A percentile compares a stretch with the other conserved stretches of the same genome.
These are phyloP conservation scores for Odontomachus brunneus DNA, from an alignment of 1,140 invertebrate species.

Conservation along the genomic window DNA sequence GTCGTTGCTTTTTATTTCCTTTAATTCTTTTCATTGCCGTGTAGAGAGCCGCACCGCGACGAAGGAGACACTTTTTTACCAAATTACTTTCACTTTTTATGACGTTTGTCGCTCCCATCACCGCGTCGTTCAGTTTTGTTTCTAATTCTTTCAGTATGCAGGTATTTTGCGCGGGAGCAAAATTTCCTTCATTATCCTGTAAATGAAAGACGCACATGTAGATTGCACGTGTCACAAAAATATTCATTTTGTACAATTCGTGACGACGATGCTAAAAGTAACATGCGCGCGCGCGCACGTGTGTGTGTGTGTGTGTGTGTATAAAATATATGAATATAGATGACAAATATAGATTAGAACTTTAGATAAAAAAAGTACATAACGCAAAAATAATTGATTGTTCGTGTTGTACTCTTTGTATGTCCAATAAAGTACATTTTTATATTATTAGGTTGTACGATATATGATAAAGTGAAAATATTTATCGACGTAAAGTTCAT, in stretches of 20 bases:
- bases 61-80: conserved; percentile 72
- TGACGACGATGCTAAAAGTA: not conserved
- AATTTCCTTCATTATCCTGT: conserved; percentile 71
- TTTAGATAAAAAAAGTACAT: too few species aligned
- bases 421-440: too few species aligned
- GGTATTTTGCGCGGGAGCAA: conserved; percentile 53
- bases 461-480: too few species aligned
- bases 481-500: too few species aligned
- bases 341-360: too few species aligned
- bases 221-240: not conserved
- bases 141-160: conserved; percentile 66
- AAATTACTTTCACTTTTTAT: conserved; percentile 70
- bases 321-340: too few species aligned
- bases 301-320: not conserved
- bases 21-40: conserved; percentile 75
- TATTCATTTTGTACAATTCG: not conserved
- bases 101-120: conserved; percentile 58
- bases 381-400: too few species aligned
- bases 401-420: too few species aligned
- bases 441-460: too few species aligned
- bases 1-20: conserved; percentile 73
- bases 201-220: conserved; percentile 60
- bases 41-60: conserved; percentile 71
- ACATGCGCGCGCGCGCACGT: too few species aligned
- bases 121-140: conserved; percentile 63